phyloP scores from a whole-genome alignment of 2,888 invertebrate species.

The Sinhomidia bicolor region DNA sequence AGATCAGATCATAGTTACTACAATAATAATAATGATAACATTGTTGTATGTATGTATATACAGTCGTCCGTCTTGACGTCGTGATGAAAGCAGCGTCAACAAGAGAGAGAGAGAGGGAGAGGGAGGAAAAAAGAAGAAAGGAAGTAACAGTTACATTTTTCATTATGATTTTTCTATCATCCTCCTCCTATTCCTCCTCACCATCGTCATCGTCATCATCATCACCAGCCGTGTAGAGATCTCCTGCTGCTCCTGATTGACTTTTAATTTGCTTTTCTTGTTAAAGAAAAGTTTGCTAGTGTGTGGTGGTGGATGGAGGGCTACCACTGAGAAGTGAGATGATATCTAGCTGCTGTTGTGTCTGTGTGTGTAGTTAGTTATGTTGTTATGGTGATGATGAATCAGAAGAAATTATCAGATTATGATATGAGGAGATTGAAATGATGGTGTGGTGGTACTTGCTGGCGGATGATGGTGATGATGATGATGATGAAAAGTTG shows the following conservation, averaged over 20 bases:
- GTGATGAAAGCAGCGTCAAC: conserved; percentile 10
- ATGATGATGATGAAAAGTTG: not conserved
- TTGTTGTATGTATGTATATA: no score
- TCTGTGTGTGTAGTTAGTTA: not conserved
- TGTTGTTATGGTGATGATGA: not conserved
- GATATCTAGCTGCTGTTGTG: not conserved
- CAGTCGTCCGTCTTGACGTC: not conserved
- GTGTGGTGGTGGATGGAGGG: not conserved
- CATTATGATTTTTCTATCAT: conserved; percentile 21
- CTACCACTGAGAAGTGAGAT: not conserved
- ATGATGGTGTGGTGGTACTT: not conserved
- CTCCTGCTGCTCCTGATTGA: conserved; percentile 66
- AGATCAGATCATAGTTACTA: not conserved
- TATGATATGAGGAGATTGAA: not conserved
- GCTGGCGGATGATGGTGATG: not conserved
- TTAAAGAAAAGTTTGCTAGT: conserved; percentile 21
- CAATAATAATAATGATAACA: not conserved
- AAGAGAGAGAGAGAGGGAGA: not conserved
- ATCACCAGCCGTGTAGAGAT: not conserved
- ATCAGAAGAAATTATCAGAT: not conserved
- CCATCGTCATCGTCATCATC: conserved; percentile 6
- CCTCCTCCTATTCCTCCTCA: not conserved
- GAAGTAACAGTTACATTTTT: conserved; percentile 43
- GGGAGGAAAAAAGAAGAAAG: not conserved
- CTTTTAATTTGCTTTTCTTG: conserved; percentile 71